Conservation (phyloP, 2,113 vertebrate genomes). For the Halichoeres trimaculatus region DNA sequence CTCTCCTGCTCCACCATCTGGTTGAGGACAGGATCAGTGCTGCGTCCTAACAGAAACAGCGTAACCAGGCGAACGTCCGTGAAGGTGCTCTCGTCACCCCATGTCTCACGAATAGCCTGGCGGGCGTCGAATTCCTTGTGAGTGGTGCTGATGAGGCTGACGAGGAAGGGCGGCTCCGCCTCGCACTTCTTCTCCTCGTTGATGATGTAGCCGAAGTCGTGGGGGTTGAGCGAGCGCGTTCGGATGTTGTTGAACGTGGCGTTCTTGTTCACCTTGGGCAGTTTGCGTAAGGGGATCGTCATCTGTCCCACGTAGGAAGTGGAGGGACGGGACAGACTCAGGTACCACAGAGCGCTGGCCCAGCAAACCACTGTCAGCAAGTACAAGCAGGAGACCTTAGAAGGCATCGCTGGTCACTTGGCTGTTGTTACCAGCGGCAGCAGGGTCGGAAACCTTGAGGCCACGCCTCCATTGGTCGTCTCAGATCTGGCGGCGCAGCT, state of each 20-base stretch:
- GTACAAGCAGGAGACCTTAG: conserved; percentile 97
- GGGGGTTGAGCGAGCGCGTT: conserved; percentile 95
- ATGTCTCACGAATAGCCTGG: conserved; percentile 97
- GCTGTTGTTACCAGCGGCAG: conserved; percentile 64
- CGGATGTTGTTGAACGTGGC: conserved; percentile 93
- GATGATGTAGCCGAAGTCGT: conserved; percentile 94
- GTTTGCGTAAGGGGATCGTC: conserved; percentile 83
- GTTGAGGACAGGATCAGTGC: conserved; percentile 91
- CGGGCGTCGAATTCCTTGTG: conserved; percentile 99
- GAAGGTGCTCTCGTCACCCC: conserved; percentile 96
- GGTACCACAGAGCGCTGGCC: conserved; percentile 98
- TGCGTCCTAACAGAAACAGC: conserved; percentile 93
- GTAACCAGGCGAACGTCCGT: conserved; percentile 92
- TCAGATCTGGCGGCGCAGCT: conserved; percentile 78
- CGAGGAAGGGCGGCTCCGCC: conserved; percentile 89
- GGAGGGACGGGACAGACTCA: conserved; percentile 93
- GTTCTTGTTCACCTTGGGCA: conserved; percentile 86
- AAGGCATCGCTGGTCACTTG: conserved; percentile 89
- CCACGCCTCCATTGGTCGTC: conserved; percentile 70
- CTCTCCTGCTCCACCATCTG: conserved; percentile 99
- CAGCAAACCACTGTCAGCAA: conserved; percentile 97
- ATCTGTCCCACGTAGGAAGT: conserved; percentile 90
- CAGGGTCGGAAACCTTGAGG: conserved; percentile 48
- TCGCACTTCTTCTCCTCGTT: conserved; percentile 96
- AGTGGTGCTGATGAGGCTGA: conserved; percentile 98